Evolutionary conservation across 2,888 invertebrate genomes (phyloP).

Genomic region (Drosophila maculinotata): DNA sequence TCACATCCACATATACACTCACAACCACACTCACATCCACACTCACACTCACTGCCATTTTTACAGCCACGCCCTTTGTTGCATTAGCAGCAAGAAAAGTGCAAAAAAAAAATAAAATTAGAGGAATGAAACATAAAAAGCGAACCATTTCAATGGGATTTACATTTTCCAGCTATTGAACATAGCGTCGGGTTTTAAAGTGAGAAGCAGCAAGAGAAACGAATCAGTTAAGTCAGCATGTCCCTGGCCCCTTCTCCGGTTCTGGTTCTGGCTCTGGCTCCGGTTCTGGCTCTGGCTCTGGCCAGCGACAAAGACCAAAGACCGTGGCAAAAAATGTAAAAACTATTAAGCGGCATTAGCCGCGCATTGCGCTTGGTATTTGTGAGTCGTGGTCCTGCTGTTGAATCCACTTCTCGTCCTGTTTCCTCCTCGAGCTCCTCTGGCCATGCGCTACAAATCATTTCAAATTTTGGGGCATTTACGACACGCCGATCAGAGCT

Average conservation of each 20-base stretch:
- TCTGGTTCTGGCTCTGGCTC: background rate
- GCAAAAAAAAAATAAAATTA: slow-evolving; percentile 8
- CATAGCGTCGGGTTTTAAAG: slow-evolving; percentile 58
- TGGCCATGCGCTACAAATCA: slow-evolving; percentile 37
- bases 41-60: background rate
- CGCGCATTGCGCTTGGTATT: slow-evolving; percentile 75
- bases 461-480: slow-evolving; percentile 26
- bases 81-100: slow-evolving; percentile 58
- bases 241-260: slow-evolving; percentile 24
- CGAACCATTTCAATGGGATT: slow-evolving; percentile 69
- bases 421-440: slow-evolving; percentile 2
- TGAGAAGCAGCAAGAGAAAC: slow-evolving; percentile 40
- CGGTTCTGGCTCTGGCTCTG: background rate
- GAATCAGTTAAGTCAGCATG: slow-evolving; percentile 78
- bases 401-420: slow-evolving; percentile 21
- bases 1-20: background rate
- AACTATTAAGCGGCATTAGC: slow-evolving; percentile 80
- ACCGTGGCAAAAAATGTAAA: slow-evolving; percentile 68
- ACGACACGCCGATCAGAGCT: slow-evolving; percentile 20
- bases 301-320: slow-evolving; percentile 55
- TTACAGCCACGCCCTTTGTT: slow-evolving; percentile 56
- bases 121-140: slow-evolving; percentile 20
- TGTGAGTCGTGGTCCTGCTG: slow-evolving; percentile 60
- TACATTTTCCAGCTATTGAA: slow-evolving; percentile 80
- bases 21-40: background rate